These are phyloP conservation scores for Laupala kohalensis DNA, from an alignment of 1,140 invertebrate genomes.

Conservation along the genomic window DNA sequence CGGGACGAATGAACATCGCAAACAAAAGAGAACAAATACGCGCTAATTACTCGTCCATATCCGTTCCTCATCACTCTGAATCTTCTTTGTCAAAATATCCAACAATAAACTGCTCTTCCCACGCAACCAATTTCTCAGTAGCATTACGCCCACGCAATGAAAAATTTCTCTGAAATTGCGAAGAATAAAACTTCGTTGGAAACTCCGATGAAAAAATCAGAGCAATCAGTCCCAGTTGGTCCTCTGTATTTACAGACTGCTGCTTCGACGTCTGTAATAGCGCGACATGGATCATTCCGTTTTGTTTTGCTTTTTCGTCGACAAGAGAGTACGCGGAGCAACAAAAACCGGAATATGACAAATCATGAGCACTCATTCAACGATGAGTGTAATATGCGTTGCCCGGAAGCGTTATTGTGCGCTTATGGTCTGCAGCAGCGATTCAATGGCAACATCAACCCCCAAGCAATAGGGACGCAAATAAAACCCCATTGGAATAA, in stretches of 20 bases:
- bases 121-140: neutral
- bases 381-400: too few species aligned
- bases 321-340: neutral
- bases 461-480: neutral
- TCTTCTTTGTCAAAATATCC: neutral
- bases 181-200: too few species aligned
- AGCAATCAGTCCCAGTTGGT: too few species aligned
- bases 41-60: neutral
- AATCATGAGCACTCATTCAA: neutral
- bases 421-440: neutral
- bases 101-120: neutral
- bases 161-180: neutral
- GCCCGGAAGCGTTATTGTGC: neutral
- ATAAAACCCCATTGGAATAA: neutral
- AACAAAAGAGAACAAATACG: neutral
- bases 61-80: neutral
- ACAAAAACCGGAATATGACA: neutral
- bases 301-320: too few species aligned
- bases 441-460: neutral
- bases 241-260: neutral
- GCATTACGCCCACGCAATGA: neutral
- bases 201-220: too few species aligned
- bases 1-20: too few species aligned
- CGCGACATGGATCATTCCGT: neutral
- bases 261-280: neutral